Base-by-base conservation (phyloP, 2,797 vertebrate species). In the Rhinophrynus dorsalis region DNA sequence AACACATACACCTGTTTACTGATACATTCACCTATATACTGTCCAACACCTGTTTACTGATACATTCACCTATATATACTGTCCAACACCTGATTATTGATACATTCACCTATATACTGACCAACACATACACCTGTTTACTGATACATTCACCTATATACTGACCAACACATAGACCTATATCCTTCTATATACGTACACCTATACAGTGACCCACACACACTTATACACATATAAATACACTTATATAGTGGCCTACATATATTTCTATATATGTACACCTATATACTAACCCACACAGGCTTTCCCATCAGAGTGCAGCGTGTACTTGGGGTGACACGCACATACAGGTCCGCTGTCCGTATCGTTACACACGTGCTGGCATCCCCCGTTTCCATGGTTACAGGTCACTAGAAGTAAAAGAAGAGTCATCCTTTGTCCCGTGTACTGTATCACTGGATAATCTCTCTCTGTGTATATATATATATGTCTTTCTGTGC, bases 321-420 rank as follows among this genome's bases (percentile, higher is more conserved):
- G 83, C 38, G 84, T 81, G 79, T 97, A 99, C 78, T 92, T 94
- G 79, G 86, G 79, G 57, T 99, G 97, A 81, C 97, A 99, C 75
- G 91, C 91, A 86, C 97, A 99, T 45, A 94, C 70, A 0, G 95
- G 95, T 6, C 96, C 94, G 0, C 86, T 82, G 42, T 95, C 93
- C 0, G 94, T 93, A 83, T 99, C 96, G 52, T 98, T 96, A 32
- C 97, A 99, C 1, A 85, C 89, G 84, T 99, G 97, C 78, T 99
- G 97, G 82, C 97, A 99, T 70, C 94, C 96, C 45, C 97, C 97
- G 0, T 99, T 99, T 37, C 97, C 97, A 21, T 99, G 96, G 89
- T 92, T 95, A 83, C 96, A 99, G 0, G 96, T 99, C 74, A 98
- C 96, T 99, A 79, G 59, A 57, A 72, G 62, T 51, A 78, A 87